These are phyloP conservation scores for Riptortus pedestris DNA, from an alignment of 1,140 invertebrate genomes.

Conservation along the genomic window DNA sequence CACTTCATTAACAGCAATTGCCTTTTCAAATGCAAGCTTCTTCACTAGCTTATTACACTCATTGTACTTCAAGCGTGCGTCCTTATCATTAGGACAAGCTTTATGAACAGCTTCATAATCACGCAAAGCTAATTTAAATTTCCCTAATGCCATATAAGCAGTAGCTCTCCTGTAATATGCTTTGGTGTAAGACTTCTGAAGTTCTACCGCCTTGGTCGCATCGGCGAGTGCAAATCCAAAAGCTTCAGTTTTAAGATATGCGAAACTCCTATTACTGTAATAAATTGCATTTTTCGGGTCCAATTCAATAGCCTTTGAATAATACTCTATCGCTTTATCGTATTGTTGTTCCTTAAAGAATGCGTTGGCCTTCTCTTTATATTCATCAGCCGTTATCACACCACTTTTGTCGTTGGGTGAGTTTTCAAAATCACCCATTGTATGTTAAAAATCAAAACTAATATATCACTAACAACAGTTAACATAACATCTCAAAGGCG, in stretches of 20 bases:
- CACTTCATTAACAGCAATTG: constrained; percentile 85
- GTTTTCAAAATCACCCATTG: constrained; percentile 1
- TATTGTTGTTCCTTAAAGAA: constrained; percentile 77
- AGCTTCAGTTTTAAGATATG: constrained; percentile 82
- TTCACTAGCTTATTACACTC: constrained; percentile 96
- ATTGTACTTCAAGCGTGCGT: constrained; percentile 83
- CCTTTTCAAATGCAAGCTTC: constrained; percentile 90
- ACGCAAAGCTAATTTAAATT: constrained; percentile 90
- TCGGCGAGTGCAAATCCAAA: constrained; percentile 88
- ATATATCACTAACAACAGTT: neutral
- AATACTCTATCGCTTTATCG: constrained; percentile 76
- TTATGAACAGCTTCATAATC: constrained; percentile 92
- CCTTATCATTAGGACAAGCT: constrained; percentile 82
- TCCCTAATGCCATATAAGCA: constrained; percentile 93
- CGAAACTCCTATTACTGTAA: constrained; percentile 90
- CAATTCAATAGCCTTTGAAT: constrained; percentile 81
- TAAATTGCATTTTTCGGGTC: constrained; percentile 77
- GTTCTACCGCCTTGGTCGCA: constrained; percentile 80
- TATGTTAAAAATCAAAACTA: neutral
- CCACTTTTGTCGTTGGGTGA: neutral
- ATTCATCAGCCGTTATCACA: constrained; percentile 48
- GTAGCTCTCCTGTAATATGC: constrained; percentile 91
- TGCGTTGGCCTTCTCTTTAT: constrained; percentile 74
- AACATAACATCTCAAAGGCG: neutral
- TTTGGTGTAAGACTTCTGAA: constrained; percentile 85